Conservation (phyloP, 2,113 vertebrate species). For the Dipodomys ordii region DNA sequence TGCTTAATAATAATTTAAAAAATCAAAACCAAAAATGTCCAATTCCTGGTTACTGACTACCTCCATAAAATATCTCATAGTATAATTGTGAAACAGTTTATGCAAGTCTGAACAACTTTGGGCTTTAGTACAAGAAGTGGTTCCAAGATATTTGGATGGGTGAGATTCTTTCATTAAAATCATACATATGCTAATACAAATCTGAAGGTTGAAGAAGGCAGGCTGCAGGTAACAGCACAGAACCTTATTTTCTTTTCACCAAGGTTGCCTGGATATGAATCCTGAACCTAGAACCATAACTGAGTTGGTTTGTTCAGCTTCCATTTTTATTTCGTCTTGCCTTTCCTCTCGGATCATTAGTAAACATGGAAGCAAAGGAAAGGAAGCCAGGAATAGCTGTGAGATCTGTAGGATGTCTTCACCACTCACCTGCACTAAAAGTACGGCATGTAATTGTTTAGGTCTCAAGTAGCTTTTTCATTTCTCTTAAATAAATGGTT, state of each 20-base stretch:
- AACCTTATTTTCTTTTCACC: conserved; percentile 97
- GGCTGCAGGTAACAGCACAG: conserved; percentile 95
- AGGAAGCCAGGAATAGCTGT: conserved; percentile 60
- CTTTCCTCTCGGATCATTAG: conserved; percentile 97
- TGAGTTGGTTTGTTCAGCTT: conserved; percentile 94
- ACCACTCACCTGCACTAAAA: conserved; percentile 94
- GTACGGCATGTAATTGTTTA: conserved; percentile 94
- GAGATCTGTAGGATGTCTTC: conserved; percentile 48
- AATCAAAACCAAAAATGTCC: too few relatives aligned
- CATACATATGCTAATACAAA: conserved; percentile 93
- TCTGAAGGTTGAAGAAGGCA: conserved; percentile 96
- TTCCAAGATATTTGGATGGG: conserved; percentile 97
- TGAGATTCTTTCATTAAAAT: conserved; percentile 98
- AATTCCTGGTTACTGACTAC: neutral
- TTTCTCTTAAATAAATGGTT: conserved; percentile 89
- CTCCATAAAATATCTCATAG: conserved; percentile 89
- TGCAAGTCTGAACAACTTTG: conserved; percentile 97
- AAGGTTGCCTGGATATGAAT: conserved; percentile 95
- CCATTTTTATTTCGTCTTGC: conserved; percentile 98
- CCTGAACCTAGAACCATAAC: conserved; percentile 95
- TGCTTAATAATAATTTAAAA: too few relatives aligned
- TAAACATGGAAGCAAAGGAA: conserved; percentile 99
- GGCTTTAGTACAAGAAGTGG: conserved; percentile 95
- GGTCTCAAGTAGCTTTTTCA: conserved; percentile 95
- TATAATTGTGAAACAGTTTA: conserved; percentile 96